Evolutionary conservation across 1,140 invertebrate species (phyloP).

Genomic region (Chlorops oryzae): DNA sequence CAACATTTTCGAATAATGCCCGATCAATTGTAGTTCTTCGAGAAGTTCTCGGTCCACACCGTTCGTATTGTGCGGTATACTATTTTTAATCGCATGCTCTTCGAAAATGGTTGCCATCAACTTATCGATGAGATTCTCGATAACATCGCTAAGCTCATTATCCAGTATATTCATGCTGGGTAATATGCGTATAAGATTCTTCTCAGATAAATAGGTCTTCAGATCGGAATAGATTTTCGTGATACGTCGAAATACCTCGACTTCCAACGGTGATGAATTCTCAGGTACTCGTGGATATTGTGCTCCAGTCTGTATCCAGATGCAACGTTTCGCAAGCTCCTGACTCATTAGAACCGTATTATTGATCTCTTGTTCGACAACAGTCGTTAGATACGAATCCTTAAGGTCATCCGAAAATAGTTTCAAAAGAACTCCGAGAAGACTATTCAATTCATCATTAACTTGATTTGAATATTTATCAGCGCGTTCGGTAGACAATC

Average conservation of each 20-base stretch:
- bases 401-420: slow-evolving; percentile 65
- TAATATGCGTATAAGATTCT: slow-evolving; percentile 57
- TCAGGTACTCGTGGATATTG: slow-evolving; percentile 48
- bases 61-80: slow-evolving; percentile 43
- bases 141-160: slow-evolving; percentile 53
- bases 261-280: slow-evolving; percentile 41
- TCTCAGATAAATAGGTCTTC: slow-evolving; percentile 58
- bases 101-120: slow-evolving; percentile 56
- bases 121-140: slow-evolving; percentile 49
- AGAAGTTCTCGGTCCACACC: slow-evolving; percentile 42
- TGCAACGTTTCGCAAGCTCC: slow-evolving; percentile 65
- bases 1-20: slow-evolving; percentile 53
- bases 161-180: slow-evolving; percentile 60
- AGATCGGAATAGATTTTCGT: slow-evolving; percentile 64
- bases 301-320: slow-evolving; percentile 63
- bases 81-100: slow-evolving; percentile 49
- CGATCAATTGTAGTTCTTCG: slow-evolving; percentile 56
- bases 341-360: slow-evolving; percentile 70
- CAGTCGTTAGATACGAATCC: slow-evolving; percentile 72
- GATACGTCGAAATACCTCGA: slow-evolving; percentile 60
- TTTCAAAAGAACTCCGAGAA: slow-evolving; percentile 60
- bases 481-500: slow-evolving; percentile 50
- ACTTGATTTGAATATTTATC: slow-evolving; percentile 47
- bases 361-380: slow-evolving; percentile 73
- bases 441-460: slow-evolving; percentile 59